Evolutionary conservation across 2,797 vertebrate genomes (phyloP).

Genomic region (Pipistrellus nathusii): DNA sequence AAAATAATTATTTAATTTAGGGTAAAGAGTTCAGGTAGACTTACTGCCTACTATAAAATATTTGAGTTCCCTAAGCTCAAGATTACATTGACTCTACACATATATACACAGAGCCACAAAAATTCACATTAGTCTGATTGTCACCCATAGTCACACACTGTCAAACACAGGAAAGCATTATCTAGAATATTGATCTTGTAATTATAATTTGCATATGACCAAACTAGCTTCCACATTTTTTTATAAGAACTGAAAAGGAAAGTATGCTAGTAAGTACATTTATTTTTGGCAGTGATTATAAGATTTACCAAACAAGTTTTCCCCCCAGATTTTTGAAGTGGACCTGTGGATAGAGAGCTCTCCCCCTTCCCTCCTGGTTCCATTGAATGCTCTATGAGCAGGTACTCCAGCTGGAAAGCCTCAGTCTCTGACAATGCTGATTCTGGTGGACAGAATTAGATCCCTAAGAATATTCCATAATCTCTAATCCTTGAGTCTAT

Average conservation of each 20-base stretch:
- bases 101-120: not conserved
- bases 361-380: fast-evolving
- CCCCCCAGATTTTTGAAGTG: not conserved
- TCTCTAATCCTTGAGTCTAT: not conserved
- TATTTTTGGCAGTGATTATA: not conserved
- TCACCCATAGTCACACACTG: not conserved
- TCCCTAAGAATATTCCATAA: not conserved
- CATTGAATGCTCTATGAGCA: not conserved
- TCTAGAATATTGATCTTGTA: not conserved
- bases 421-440: not conserved
- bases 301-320: conserved; percentile 15
- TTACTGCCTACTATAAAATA: not conserved
- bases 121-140: not conserved
- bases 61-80: not conserved
- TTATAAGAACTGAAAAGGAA: not conserved
- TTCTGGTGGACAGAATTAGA: not conserved
- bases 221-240: not conserved
- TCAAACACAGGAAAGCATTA: not conserved
- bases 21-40: not conserved
- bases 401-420: not conserved
- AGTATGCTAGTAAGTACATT: not conserved
- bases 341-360: not conserved
- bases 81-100: not conserved
- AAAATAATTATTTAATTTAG: not conserved
- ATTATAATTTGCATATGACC: not conserved